Conservation (phyloP, 2,113 vertebrate species). For the Casuarius casuarius region DNA sequence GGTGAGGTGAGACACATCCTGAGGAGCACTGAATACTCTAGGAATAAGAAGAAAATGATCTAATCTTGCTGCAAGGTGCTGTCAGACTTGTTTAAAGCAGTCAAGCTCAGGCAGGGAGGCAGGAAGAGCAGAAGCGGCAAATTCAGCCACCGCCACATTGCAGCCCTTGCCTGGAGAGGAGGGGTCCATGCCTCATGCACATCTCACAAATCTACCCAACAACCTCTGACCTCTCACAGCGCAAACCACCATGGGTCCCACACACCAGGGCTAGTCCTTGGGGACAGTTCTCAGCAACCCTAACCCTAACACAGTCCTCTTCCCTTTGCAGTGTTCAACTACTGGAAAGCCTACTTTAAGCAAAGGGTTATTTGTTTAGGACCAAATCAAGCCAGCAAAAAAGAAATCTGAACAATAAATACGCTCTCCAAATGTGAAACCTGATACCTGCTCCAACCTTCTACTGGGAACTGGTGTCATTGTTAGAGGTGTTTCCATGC, state of each 20-base stretch:
- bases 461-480: not conserved
- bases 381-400: not conserved
- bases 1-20: not conserved
- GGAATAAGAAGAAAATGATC: not conserved
- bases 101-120: not conserved
- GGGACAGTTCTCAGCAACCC: not conserved
- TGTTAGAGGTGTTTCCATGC: not conserved
- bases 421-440: accelerated
- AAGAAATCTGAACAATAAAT: not conserved
- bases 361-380: not conserved
- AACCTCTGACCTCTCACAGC: too few relatives aligned
- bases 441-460: not conserved
- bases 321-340: not conserved
- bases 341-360: not conserved
- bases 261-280: not conserved
- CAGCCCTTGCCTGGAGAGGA: not conserved
- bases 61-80: accelerated
- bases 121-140: not conserved
- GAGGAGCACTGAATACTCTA: not conserved
- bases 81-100: accelerated
- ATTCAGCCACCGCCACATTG: not conserved
- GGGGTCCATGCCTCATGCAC: too few relatives aligned
- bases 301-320: not conserved
- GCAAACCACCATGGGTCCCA: too few relatives aligned
- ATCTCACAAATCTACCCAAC: too few relatives aligned